Evolutionary conservation across 2,113 vertebrate genomes (phyloP).

Genomic region (Steatornis caripensis): DNA sequence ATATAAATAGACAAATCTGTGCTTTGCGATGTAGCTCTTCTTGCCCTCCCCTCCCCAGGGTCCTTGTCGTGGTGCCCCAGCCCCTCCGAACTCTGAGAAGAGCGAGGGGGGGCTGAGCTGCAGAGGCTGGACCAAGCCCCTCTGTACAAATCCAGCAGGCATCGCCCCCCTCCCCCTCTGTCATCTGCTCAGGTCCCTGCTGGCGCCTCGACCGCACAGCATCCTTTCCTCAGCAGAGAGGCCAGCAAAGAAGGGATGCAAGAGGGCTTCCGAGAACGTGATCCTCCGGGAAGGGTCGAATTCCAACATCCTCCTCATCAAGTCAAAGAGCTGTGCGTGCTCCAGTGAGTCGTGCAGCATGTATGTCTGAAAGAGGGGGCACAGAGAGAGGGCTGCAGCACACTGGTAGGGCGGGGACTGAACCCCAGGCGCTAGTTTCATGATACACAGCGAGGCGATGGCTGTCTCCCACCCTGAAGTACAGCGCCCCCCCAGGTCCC

Average conservation of each 20-base stretch:
- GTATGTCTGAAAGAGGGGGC: constrained; percentile 78
- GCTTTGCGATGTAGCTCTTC: constrained; percentile 66
- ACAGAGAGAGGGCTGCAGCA: too few relatives aligned
- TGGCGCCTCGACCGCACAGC: constrained; percentile 54
- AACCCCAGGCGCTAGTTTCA: not conserved
- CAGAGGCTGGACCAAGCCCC: not conserved
- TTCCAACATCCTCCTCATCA: constrained; percentile 90
- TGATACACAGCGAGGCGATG: fast-evolving
- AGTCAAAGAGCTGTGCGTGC: constrained; percentile 89
- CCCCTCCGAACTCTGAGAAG: not conserved
- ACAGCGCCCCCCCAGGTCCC: not conserved
- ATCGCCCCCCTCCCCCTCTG: not conserved
- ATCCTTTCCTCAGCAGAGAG: constrained; percentile 73
- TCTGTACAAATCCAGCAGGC: not conserved
- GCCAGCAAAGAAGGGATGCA: constrained; percentile 85
- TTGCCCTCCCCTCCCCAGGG: not conserved
- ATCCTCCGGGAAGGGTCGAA: constrained; percentile 87
- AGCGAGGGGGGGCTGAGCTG: not conserved
- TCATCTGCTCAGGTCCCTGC: constrained; percentile 80
- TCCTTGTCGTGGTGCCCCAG: not conserved
- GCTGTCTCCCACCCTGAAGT: not conserved
- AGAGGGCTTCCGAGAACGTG: constrained; percentile 85
- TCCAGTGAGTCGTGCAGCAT: constrained; percentile 81
- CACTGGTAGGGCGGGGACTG: too few relatives aligned
- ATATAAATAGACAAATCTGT: constrained; percentile 84